Conservation (phyloP, 2,113 vertebrate genomes). For the Loxodonta africana region DNA sequence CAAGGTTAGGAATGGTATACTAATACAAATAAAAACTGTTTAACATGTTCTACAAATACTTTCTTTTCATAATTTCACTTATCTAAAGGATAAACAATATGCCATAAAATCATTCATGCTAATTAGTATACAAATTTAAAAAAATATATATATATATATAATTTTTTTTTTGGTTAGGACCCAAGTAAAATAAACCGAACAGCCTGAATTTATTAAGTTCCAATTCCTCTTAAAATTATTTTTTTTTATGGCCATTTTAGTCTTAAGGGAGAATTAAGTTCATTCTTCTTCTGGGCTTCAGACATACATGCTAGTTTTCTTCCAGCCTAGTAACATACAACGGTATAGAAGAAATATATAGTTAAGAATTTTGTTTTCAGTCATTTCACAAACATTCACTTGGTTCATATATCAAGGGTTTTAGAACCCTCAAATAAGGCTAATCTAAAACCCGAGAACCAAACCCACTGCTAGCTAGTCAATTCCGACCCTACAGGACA, state of each 20-base stretch:
- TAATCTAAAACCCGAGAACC: neutral
- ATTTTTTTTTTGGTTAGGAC: slow-evolving; percentile 12
- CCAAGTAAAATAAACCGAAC: slow-evolving; percentile 60
- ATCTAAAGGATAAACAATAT: slow-evolving; percentile 50
- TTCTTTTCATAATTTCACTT: neutral
- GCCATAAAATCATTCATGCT: slow-evolving; percentile 27
- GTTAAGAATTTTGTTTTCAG: neutral
- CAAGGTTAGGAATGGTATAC: slow-evolving; percentile 36
- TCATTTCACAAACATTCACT: slow-evolving; percentile 41
- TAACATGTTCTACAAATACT: neutral
- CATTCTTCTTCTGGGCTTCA: neutral
- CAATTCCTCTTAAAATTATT: neutral
- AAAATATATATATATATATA: neutral
- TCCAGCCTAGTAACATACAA: neutral
- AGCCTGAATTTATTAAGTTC: slow-evolving; percentile 24
- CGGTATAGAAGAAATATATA: neutral
- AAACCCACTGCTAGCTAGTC: no score
- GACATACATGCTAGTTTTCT: neutral
- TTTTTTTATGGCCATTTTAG: slow-evolving; percentile 29
- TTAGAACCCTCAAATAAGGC: neutral
- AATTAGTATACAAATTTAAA: neutral
- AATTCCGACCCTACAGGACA: no score
- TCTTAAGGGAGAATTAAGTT: slow-evolving; percentile 19
- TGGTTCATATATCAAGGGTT: neutral
- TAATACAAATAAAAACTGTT: slow-evolving; percentile 47